phyloP scores from a whole-genome alignment of 30 jellyfish, hydroid and myxozoan genomes.

The Sanderia malayensis region DNA sequence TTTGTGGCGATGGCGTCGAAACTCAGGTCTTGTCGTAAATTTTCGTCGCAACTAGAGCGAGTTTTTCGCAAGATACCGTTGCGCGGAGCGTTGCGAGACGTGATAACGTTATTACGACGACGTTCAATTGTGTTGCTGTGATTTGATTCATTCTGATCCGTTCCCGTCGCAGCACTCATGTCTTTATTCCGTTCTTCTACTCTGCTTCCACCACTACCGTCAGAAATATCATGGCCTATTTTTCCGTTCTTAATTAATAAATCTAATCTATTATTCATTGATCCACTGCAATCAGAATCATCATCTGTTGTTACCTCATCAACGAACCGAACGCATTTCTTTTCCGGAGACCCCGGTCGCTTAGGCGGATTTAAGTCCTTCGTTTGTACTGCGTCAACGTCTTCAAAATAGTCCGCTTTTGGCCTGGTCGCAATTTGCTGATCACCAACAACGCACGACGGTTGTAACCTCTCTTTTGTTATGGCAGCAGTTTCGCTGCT shows the following conservation, averaged over 20 bases:
- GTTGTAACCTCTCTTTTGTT: too few species aligned
- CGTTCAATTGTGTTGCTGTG: background rate
- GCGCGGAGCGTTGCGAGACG: background rate
- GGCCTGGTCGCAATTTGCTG: too few species aligned
- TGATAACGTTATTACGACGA: too few species aligned
- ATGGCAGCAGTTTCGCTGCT: too few species aligned
- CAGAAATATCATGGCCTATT: background rate
- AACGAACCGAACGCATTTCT: background rate
- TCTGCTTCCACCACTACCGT: background rate
- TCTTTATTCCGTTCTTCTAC: background rate
- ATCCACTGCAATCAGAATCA: too few species aligned
- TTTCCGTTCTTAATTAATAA: background rate
- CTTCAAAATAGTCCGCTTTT: too few species aligned
- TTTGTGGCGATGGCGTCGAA: background rate
- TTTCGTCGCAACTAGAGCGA: too few species aligned
- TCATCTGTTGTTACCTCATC: background rate
- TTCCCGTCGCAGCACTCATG: background rate
- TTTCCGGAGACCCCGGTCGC: conserved; percentile 9
- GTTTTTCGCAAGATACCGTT: conserved; percentile 23
- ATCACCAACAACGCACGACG: too few species aligned
- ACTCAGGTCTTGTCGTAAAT: conserved; percentile 8
- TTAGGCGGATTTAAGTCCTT: too few species aligned
- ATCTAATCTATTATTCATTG: too few species aligned
- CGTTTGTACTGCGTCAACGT: too few species aligned
- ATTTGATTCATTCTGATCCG: background rate